phyloP scores from a whole-genome alignment of 1,140 invertebrate genomes.

The Drosophila dunni region DNA sequence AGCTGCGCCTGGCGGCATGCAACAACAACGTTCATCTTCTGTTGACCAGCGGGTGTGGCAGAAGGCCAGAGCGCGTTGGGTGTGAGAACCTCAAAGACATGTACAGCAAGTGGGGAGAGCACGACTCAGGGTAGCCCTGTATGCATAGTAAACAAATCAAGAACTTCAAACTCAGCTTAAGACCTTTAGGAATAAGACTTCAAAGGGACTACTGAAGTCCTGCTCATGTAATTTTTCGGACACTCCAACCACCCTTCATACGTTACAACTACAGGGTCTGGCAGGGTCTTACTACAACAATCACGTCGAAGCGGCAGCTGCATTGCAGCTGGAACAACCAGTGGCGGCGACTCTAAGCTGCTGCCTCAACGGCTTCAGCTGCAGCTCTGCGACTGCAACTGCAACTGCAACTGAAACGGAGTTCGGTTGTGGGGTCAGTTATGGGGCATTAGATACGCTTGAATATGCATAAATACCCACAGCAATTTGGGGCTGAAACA shows the following conservation, averaged over 20 bases:
- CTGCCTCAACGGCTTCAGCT: not conserved
- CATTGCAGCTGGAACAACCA: conserved; percentile 41
- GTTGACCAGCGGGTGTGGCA: conserved; percentile 38
- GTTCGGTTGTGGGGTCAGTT: conserved; percentile 28
- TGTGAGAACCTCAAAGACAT: conserved; percentile 42
- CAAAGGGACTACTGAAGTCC: too few relatives aligned
- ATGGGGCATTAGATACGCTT: conserved; percentile 41
- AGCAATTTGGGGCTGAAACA: conserved; percentile 27
- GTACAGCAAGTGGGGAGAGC: not conserved
- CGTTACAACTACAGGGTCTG: too few relatives aligned
- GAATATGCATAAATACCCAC: conserved; percentile 43
- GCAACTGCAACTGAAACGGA: not conserved
- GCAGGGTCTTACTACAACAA: not conserved
- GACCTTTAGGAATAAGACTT: too few relatives aligned
- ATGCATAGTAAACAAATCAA: too few relatives aligned
- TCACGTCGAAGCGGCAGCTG: conserved; percentile 36
- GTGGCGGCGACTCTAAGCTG: conserved; percentile 25
- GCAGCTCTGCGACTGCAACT: not conserved
- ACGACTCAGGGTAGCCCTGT: too few relatives aligned
- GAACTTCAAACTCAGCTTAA: too few relatives aligned
- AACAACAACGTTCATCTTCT: conserved; percentile 33
- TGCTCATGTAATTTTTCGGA: too few relatives aligned
- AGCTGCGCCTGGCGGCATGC: conserved; percentile 65
- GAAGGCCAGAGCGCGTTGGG: conserved; percentile 22
- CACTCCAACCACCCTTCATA: too few relatives aligned